Conservation (phyloP, 2,113 vertebrate species). For the Perca fluviatilis region DNA sequence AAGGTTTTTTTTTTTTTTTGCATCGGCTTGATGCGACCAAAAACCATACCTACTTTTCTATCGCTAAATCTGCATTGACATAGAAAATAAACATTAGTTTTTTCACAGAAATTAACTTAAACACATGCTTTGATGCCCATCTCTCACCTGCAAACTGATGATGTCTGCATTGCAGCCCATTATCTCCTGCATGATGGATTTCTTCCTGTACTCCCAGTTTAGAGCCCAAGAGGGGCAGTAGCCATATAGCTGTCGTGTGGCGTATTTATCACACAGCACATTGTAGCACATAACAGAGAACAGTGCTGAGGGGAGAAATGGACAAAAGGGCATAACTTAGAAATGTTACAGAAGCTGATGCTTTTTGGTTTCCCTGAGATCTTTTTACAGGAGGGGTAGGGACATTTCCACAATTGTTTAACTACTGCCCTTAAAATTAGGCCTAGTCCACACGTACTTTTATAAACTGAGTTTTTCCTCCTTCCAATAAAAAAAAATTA, state of each 20-base stretch:
- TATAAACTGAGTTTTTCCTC: too few species aligned
- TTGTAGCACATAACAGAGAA: slow-evolving; percentile 99
- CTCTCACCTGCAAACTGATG: slow-evolving; percentile 95
- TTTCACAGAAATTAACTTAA: too few species aligned
- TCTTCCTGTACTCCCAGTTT: slow-evolving; percentile 99
- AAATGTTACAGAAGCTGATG: not conserved
- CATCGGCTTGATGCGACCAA: not conserved
- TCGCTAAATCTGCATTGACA: not conserved
- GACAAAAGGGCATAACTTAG: not conserved
- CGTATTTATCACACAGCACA: slow-evolving; percentile 98
- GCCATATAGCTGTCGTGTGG: slow-evolving; percentile 97
- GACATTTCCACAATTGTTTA: not conserved
- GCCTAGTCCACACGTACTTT: too few species aligned
- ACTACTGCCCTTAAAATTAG: not conserved
- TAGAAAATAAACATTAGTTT: not conserved
- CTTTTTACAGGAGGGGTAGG: not conserved
- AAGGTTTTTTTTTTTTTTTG: too few species aligned
- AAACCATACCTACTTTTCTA: not conserved
- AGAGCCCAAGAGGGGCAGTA: slow-evolving; percentile 98
- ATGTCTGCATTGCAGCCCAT: slow-evolving; percentile 95
- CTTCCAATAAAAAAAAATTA: too few species aligned
- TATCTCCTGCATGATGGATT: slow-evolving; percentile 99
- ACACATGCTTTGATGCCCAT: not conserved
- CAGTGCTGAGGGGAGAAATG: slow-evolving; percentile 85
- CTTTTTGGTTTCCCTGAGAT: not conserved